These are phyloP conservation scores for Furnarius figulus DNA, from an alignment of 2,113 vertebrate genomes.

Conservation along the genomic window DNA sequence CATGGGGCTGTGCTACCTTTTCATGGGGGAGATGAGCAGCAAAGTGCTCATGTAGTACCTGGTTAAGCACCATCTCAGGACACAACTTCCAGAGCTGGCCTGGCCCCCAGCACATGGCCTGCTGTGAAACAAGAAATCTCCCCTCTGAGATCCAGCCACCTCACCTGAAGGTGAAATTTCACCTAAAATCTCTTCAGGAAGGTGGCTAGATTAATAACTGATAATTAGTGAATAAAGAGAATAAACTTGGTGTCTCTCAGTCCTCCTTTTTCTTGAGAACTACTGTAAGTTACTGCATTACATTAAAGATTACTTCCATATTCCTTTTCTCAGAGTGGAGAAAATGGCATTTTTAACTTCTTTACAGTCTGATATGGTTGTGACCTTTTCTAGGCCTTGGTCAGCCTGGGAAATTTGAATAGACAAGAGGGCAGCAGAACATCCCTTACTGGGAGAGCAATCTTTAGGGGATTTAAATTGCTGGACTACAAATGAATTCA, in stretches of 20 bases:
- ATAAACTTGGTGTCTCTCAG: background rate
- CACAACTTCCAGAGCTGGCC: background rate
- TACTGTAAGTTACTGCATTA: background rate
- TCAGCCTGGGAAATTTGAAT: background rate
- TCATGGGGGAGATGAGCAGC: background rate
- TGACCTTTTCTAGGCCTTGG: background rate
- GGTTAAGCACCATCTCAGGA: background rate
- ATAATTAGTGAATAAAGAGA: background rate
- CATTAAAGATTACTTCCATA: background rate
- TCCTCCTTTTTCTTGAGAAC: background rate
- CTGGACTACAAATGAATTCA: background rate
- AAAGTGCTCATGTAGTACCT: accelerated
- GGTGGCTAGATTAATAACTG: background rate
- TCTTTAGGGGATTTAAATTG: background rate
- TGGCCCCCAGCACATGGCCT: background rate
- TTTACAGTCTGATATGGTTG: background rate
- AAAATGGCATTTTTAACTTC: background rate
- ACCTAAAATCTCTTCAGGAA: background rate
- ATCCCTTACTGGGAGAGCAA: background rate
- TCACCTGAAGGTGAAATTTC: background rate
- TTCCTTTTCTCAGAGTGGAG: background rate
- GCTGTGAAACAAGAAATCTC: background rate
- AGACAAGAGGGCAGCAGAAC: background rate
- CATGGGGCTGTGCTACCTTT: background rate
- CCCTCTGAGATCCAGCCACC: background rate